Evolutionary conservation across 2,113 vertebrate species (phyloP).

Genomic region (Sphaerodactylus townsendi): DNA sequence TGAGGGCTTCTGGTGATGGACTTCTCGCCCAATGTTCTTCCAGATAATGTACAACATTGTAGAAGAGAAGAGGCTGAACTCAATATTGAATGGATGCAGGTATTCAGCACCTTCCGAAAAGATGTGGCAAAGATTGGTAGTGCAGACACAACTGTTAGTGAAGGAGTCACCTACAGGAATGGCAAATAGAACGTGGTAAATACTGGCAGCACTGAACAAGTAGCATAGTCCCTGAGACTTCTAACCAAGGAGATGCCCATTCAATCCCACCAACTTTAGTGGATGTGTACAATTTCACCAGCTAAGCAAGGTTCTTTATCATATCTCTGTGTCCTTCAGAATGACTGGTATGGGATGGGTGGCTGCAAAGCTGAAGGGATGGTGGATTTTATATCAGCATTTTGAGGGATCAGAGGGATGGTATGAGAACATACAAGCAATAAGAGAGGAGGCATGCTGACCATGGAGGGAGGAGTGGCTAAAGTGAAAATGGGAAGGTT

Average conservation of each 20-base stretch:
- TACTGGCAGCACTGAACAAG: background rate
- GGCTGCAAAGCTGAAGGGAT: background rate
- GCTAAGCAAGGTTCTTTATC: background rate
- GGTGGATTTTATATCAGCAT: background rate
- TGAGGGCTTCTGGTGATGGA: background rate
- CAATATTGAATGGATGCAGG: slow-evolving; percentile 55
- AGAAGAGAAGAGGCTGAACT: slow-evolving; percentile 58
- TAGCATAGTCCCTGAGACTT: background rate
- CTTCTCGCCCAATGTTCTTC: slow-evolving; percentile 48
- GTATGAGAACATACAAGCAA: background rate
- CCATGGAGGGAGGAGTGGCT: too few species aligned
- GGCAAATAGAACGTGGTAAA: background rate
- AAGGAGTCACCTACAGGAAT: background rate
- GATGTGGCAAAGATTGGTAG: slow-evolving; percentile 49
- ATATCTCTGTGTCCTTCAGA: background rate
- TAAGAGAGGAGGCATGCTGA: background rate
- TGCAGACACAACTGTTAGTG: slow-evolving; percentile 43
- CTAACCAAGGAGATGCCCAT: background rate
- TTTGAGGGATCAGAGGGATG: background rate
- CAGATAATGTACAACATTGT: slow-evolving; percentile 56
- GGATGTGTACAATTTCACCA: background rate
- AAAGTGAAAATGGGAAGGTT: background rate
- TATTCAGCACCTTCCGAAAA: slow-evolving; percentile 48
- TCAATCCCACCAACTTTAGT: background rate
- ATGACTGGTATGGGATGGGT: background rate